These are phyloP conservation scores for Garra rufa DNA, from an alignment of 2,113 vertebrate genomes.

Conservation along the genomic window DNA sequence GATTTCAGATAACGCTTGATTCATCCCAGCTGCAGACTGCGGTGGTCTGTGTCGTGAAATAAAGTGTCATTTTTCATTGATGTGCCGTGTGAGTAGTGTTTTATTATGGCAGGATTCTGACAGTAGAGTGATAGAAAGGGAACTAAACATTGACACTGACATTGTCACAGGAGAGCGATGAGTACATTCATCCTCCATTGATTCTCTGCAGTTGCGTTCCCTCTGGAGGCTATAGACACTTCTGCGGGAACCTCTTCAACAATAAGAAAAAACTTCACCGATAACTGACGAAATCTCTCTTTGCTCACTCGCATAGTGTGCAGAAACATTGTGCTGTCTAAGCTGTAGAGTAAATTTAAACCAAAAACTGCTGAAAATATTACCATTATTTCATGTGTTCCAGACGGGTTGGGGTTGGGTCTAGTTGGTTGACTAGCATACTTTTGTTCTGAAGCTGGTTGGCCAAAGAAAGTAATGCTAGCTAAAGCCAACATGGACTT, in stretches of 20 bases:
- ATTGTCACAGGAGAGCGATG: constrained; percentile 27
- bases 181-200: constrained; percentile 33
- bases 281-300: constrained; percentile 18
- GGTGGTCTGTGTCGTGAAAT: constrained; percentile 26
- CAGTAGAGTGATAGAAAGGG: constrained; percentile 39
- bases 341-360: neutral
- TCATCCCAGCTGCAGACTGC: constrained; percentile 36
- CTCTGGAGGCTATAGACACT: constrained; percentile 5
- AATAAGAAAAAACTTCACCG: constrained; percentile 8
- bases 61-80: constrained; percentile 35
- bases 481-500: neutral
- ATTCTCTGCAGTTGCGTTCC: constrained; percentile 15
- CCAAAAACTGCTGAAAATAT: neutral
- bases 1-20: constrained; percentile 41
- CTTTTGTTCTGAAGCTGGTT: neutral
- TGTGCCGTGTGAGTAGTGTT: constrained; percentile 38
- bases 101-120: constrained; percentile 45
- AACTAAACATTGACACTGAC: constrained; percentile 36
- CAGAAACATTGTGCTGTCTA: neutral
- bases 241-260: constrained; percentile 14
- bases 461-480: neutral
- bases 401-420: neutral
- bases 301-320: neutral
- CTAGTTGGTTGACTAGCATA: neutral
- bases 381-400: neutral